phyloP scores from a whole-genome alignment of 2,888 invertebrate genomes.

The Polyploca ridens region DNA sequence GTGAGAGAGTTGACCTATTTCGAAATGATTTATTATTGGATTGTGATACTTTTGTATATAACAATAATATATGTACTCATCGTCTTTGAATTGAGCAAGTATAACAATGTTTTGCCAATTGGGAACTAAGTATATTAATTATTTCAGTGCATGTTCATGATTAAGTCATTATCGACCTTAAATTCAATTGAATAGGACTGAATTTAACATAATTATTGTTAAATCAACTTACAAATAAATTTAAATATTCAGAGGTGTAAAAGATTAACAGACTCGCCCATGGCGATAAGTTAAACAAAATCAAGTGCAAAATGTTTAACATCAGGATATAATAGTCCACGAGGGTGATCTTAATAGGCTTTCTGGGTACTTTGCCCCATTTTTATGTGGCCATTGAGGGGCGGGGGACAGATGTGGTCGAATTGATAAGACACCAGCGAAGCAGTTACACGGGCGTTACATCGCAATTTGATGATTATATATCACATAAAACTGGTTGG shows the following conservation, averaged over 20 bases:
- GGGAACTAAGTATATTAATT: too few species aligned
- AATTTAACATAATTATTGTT: too few species aligned
- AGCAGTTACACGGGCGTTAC: neutral
- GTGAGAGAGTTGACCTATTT: too few species aligned
- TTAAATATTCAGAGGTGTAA: neutral
- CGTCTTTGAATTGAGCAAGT: too few species aligned
- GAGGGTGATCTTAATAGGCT: slow-evolving; percentile 31
- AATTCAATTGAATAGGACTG: too few species aligned
- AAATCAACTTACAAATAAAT: too few species aligned
- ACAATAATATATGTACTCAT: too few species aligned
- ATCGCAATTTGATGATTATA: neutral
- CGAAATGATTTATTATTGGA: too few species aligned
- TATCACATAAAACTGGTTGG: neutral
- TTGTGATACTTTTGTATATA: too few species aligned
- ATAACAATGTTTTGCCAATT: too few species aligned
- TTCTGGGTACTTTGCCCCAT: slow-evolving; percentile 32
- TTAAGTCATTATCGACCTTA: too few species aligned
- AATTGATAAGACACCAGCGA: slow-evolving; percentile 37
- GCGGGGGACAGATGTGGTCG: slow-evolving; percentile 17
- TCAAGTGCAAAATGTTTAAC: slow-evolving; percentile 28
- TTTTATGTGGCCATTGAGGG: slow-evolving; percentile 29
- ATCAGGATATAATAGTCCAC: slow-evolving; percentile 37
- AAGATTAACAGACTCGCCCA: neutral
- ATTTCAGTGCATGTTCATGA: too few species aligned
- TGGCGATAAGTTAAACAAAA: neutral